phyloP scores from a whole-genome alignment of 2,797 vertebrate species.

The Pseudopleuronectes americanus region DNA sequence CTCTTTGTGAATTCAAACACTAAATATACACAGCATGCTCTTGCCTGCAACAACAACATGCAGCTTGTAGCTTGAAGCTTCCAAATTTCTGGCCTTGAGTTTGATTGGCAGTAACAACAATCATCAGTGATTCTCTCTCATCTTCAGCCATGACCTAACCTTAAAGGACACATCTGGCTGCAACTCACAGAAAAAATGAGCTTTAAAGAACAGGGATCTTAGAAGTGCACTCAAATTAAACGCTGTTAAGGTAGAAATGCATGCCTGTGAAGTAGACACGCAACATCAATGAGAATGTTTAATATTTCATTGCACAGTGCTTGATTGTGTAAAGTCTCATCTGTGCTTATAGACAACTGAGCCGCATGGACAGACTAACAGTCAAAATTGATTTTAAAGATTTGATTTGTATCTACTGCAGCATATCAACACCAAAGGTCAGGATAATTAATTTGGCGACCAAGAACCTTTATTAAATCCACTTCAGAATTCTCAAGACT shows the following conservation, averaged over 20 bases:
- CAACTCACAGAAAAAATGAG: constrained; percentile 2
- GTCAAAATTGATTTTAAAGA: constrained; percentile 16
- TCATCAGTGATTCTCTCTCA: constrained; percentile 42
- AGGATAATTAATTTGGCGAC: constrained; percentile 16
- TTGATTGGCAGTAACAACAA: constrained; percentile 34
- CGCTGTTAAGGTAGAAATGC: not conserved
- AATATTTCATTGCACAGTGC: constrained; percentile 34
- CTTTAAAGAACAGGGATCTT: constrained; percentile 1
- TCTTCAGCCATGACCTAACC: constrained; percentile 24
- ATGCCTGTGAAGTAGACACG: constrained; percentile 11
- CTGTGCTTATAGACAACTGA: constrained; percentile 6
- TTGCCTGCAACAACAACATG: not conserved
- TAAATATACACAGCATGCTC: constrained; percentile 7
- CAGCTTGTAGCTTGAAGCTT: not conserved
- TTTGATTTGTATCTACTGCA: constrained; percentile 20
- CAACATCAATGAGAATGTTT: constrained; percentile 11
- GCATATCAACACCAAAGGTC: constrained; percentile 22
- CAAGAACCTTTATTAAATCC: not conserved
- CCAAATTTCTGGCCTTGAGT: constrained; percentile 9
- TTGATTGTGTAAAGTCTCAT: constrained; percentile 28
- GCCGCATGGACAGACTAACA: not conserved
- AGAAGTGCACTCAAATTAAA: not conserved
- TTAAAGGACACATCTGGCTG: constrained; percentile 7
- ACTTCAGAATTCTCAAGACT: not conserved
- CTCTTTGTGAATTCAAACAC: constrained; percentile 6